Percentiles rank a stretch among this genome's conserved stretches.
Evolutionary conservation across 2,113 vertebrate species (phyloP).

Genomic region (Grantiella picta): DNA sequence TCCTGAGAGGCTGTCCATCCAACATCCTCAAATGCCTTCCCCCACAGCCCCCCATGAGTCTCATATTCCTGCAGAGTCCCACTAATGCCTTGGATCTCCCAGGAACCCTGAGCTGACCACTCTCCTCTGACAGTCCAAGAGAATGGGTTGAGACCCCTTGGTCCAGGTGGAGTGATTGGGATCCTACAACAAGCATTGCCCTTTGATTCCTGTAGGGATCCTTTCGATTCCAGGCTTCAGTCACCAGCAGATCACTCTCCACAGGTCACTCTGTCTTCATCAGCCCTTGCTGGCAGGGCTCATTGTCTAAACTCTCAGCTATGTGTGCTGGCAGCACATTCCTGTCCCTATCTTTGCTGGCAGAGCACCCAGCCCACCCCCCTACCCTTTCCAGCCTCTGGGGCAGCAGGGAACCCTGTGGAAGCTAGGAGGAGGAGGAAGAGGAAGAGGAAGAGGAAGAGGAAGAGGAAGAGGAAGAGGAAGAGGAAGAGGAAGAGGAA

Average conservation of each 20-base stretch:
- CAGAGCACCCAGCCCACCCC: not conserved
- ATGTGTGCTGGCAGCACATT: not conserved
- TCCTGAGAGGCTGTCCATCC: not conserved
- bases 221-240: not conserved
- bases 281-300: accelerated
- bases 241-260: not conserved
- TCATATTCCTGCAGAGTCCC: not conserved
- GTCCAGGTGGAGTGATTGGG: no score
- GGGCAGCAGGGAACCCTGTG: not conserved
- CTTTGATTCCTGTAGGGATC: not conserved
- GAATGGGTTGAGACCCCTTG: not conserved
- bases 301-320: not conserved
- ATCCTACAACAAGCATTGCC: not conserved
- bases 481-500: not conserved
- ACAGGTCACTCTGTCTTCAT: not conserved
- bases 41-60: accelerated
- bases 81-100: not conserved
- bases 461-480: not conserved
- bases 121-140: not conserved
- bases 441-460: not conserved
- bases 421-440: not conserved
- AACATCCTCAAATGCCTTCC: accelerated
- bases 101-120: not conserved
- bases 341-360: not conserved
- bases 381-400: accelerated